These are phyloP conservation scores for Suillia variegata DNA, from an alignment of 2,888 invertebrate genomes.

Conservation along the genomic window DNA sequence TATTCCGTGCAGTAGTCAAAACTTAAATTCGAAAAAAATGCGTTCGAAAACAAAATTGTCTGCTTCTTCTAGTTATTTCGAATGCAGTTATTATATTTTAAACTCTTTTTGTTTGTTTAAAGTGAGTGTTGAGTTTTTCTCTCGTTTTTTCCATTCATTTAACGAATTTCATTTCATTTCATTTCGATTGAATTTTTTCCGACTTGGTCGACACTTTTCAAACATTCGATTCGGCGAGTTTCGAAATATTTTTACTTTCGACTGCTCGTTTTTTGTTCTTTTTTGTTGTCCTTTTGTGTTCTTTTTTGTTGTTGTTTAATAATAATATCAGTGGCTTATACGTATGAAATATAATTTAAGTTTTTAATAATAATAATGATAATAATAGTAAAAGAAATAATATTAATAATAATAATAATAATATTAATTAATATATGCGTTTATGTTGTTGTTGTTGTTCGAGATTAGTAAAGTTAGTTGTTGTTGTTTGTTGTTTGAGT, in stretches of 20 bases:
- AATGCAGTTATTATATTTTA: background rate
- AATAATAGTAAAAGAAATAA: background rate
- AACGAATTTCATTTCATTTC: background rate
- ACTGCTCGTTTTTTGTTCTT: constrained; percentile 10
- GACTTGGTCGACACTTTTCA: no score
- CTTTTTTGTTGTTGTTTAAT: constrained; percentile 1
- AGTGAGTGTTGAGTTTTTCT: background rate
- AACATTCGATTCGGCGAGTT: no score
- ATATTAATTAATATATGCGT: background rate
- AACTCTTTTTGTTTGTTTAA: constrained; percentile 2
- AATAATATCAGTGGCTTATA: constrained; percentile 1
- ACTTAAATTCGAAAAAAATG: no score
- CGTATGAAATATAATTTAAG: background rate
- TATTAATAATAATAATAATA: background rate
- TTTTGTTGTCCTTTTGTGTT: background rate
- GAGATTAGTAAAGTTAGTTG: constrained; percentile 17
- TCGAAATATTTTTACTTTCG: no score
- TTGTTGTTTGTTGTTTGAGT: constrained; percentile 16
- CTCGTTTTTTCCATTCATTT: background rate
- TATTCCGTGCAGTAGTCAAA: no score
- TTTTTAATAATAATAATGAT: background rate
- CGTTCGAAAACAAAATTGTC: no score
- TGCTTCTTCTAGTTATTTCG: constrained; percentile 4
- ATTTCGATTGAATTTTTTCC: constrained; percentile 2
- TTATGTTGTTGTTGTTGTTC: constrained; percentile 7